These are phyloP conservation scores for Psittacula derbiana DNA, from an alignment of 2,797 vertebrate genomes.

Conservation along the genomic window DNA sequence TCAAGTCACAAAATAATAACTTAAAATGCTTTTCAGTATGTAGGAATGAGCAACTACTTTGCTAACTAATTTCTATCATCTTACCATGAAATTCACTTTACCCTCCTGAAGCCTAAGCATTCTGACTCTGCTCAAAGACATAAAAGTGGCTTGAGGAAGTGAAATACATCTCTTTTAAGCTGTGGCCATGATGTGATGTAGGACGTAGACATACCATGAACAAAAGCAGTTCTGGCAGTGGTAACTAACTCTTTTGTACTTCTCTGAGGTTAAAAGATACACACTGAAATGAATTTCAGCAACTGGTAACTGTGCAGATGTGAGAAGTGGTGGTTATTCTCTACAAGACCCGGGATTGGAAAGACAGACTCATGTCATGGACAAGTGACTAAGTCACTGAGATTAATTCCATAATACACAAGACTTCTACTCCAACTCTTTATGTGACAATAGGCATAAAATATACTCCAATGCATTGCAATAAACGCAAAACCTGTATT, in stretches of 20 bases:
- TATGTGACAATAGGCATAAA: background rate
- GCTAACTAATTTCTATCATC: background rate
- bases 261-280: background rate
- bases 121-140: background rate
- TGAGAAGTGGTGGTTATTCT: background rate
- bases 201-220: fast-evolving
- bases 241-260: background rate
- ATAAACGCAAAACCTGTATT: background rate
- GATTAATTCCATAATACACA: background rate
- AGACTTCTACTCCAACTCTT: background rate
- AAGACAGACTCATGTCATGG: background rate
- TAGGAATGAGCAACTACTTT: background rate
- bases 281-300: background rate
- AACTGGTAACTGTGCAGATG: background rate
- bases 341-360: background rate
- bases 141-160: background rate
- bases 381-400: background rate
- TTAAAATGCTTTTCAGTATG: background rate
- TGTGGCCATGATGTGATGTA: background rate
- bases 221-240: background rate
- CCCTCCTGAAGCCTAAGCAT: background rate
- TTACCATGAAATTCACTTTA: background rate
- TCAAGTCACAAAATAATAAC: background rate
- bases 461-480: background rate
- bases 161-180: background rate